A percentile compares a stretch with the other conserved stretches of the same genome.
Evolutionary conservation across 2,888 invertebrate genomes (phyloP).

Genomic region (Acrobasis suavella): DNA sequence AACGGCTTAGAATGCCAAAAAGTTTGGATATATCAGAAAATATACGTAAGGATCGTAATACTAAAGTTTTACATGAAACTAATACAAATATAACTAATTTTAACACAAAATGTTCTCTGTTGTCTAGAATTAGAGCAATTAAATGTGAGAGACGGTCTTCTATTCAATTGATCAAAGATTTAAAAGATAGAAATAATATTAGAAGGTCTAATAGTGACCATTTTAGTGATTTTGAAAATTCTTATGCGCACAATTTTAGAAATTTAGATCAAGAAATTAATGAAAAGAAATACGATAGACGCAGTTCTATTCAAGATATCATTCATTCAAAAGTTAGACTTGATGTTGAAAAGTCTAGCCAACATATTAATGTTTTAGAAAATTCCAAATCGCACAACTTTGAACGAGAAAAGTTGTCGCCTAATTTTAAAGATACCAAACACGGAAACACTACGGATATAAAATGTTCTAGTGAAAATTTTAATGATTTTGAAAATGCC

Average conservation of each 20-base stretch:
- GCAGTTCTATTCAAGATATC: not conserved
- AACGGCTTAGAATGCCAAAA: not conserved
- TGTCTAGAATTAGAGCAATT: not conserved
- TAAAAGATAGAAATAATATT: not conserved
- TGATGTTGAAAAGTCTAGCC: no score
- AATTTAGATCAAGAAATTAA: not conserved
- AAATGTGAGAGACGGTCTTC: not conserved
- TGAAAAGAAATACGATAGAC: slow-evolving; percentile 5
- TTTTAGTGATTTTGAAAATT: not conserved
- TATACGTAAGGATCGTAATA: not conserved
- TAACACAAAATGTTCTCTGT: not conserved
- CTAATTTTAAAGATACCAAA: no score
- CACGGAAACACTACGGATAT: no score
- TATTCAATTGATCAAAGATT: not conserved
- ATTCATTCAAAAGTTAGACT: not conserved
- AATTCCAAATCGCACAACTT: no score
- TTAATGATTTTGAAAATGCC: no score
- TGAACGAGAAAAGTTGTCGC: no score
- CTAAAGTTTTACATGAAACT: not conserved
- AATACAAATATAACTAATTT: not conserved
- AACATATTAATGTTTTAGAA: no score
- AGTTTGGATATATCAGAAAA: not conserved
- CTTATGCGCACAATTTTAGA: not conserved
- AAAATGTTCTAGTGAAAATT: no score
- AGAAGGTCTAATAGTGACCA: slow-evolving; percentile 4